Conservation (phyloP, 1,140 invertebrate genomes). For the Anagrus nilaparvatae region DNA sequence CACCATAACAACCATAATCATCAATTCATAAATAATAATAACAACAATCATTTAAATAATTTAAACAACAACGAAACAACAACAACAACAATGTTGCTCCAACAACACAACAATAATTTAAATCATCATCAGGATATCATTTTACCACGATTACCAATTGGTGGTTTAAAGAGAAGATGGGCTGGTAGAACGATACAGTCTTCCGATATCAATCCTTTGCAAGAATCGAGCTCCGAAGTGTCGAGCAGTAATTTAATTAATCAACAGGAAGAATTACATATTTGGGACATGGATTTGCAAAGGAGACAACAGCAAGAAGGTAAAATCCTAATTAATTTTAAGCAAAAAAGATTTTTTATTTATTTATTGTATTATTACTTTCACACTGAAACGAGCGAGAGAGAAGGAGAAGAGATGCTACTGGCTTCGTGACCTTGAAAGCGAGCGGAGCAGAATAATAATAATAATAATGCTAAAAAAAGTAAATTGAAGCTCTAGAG, state of each 20-base stretch:
- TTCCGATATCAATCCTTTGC: background rate
- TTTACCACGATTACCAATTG: constrained; percentile 31
- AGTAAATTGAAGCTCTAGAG: too few relatives aligned
- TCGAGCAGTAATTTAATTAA: constrained; percentile 37
- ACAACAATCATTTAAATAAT: too few relatives aligned
- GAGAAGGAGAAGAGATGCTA: too few relatives aligned
- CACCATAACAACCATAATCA: too few relatives aligned
- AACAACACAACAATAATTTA: too few relatives aligned
- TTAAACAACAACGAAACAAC: constrained; percentile 2
- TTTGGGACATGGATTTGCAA: constrained; percentile 60
- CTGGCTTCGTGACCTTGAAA: too few relatives aligned
- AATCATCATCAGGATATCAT: constrained; percentile 31
- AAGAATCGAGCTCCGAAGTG: constrained; percentile 43
- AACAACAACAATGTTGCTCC: too few relatives aligned
- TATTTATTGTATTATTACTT: too few relatives aligned
- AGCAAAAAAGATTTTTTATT: background rate
- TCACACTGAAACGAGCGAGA: too few relatives aligned
- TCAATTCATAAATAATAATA: too few relatives aligned
- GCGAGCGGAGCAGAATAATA: background rate
- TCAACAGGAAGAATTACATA: constrained; percentile 69
- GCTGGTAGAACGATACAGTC: constrained; percentile 32
- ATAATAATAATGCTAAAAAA: background rate
- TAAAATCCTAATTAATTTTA: too few relatives aligned
- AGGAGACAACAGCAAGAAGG: too few relatives aligned
- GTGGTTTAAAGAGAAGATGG: constrained; percentile 34